Percentiles rank a stretch among this genome's conserved stretches.
Evolutionary conservation across 2,888 invertebrate species (phyloP).

Genomic region (Drosophila meridiana): DNA sequence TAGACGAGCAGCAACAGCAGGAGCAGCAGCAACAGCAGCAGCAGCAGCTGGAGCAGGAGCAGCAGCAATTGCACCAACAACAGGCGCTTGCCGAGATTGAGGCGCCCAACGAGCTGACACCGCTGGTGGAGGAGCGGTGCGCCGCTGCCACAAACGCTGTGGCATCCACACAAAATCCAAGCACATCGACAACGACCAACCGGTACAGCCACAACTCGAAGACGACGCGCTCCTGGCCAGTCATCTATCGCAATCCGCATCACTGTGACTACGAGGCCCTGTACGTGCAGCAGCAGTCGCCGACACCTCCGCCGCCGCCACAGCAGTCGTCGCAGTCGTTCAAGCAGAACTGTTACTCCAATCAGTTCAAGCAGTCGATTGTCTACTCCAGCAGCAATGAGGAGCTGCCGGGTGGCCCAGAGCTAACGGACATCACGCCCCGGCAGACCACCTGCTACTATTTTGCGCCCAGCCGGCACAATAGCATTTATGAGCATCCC

Average conservation of each 20-base stretch:
- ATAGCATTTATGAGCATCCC: slow-evolving; percentile 84
- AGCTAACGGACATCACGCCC: slow-evolving; percentile 49
- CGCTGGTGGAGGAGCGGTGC: slow-evolving; percentile 65
- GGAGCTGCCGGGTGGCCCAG: slow-evolving; percentile 69
- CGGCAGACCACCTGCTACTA: slow-evolving; percentile 83
- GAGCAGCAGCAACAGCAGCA: slow-evolving; percentile 45
- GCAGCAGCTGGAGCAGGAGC: slow-evolving; percentile 8
- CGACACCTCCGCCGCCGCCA: slow-evolving; percentile 7
- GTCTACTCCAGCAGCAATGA: slow-evolving; percentile 83
- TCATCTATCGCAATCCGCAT: slow-evolving; percentile 85
- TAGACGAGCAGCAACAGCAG: slow-evolving; percentile 51
- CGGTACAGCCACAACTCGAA: slow-evolving; percentile 84
- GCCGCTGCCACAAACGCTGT: slow-evolving; percentile 47
- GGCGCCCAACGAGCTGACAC: slow-evolving; percentile 79
- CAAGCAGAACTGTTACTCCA: slow-evolving; percentile 83
- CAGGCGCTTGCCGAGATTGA: slow-evolving; percentile 53
- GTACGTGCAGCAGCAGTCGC: slow-evolving; percentile 74
- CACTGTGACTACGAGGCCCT: slow-evolving; percentile 85
- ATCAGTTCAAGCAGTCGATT: slow-evolving; percentile 83
- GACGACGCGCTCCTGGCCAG: slow-evolving; percentile 85
- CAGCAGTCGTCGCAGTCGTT: slow-evolving; percentile 64
- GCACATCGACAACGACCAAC: slow-evolving; percentile 49
- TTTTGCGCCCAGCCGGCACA: slow-evolving; percentile 82
- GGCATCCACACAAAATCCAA: slow-evolving; percentile 27
- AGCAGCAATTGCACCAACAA: slow-evolving; percentile 44